Evolutionary conservation across 2,113 vertebrate genomes (phyloP).

Genomic region (Osmerus mordax): DNA sequence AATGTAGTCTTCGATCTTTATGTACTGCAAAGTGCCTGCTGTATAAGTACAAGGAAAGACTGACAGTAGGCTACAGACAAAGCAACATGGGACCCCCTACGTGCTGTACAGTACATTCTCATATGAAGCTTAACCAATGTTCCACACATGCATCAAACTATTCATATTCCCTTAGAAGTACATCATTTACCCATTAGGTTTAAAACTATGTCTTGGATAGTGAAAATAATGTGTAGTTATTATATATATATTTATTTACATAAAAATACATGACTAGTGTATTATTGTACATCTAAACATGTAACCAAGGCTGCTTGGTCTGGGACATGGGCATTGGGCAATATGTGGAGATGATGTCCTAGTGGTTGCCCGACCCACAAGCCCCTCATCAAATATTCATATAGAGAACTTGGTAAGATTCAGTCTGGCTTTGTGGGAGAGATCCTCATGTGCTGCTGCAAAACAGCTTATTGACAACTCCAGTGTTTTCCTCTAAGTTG

Average conservation of each 20-base stretch:
- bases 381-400: constrained; percentile 81
- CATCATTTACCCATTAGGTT: constrained; percentile 33
- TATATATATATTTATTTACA: too few relatives aligned
- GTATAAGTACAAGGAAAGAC: too few relatives aligned
- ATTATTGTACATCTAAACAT: background rate
- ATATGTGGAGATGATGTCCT: constrained; percentile 69
- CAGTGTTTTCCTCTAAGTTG: too few relatives aligned
- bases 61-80: too few relatives aligned
- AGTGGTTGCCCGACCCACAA: constrained; percentile 63
- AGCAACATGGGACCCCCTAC: too few relatives aligned
- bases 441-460: constrained; percentile 38
- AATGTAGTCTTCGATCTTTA: too few relatives aligned
- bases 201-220: constrained; percentile 42
- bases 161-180: constrained; percentile 21
- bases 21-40: too few relatives aligned
- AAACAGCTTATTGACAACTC: constrained; percentile 12
- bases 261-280: too few relatives aligned
- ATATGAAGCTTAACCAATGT: constrained; percentile 22
- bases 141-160: constrained; percentile 19
- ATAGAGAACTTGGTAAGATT: constrained; percentile 68
- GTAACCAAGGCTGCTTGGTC: constrained; percentile 49
- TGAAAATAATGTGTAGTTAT: background rate
- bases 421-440: constrained; percentile 29
- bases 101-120: constrained; percentile 7
- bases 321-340: constrained; percentile 73